Base-by-base conservation (phyloP, 2,113 vertebrate genomes). In the Oreotragus oreotragus region DNA sequence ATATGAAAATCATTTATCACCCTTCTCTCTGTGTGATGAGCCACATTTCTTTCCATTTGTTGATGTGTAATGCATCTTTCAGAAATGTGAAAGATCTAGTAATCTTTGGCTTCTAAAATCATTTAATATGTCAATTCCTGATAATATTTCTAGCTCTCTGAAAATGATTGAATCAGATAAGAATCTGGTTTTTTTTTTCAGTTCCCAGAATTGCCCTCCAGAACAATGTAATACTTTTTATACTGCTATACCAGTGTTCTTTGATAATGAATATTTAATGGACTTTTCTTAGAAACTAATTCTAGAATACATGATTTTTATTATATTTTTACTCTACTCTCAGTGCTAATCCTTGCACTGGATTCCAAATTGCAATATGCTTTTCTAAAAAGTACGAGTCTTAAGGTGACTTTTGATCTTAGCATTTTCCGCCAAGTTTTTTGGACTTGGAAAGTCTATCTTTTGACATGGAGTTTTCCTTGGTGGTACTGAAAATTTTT, bases 391-490 rank as follows among this genome's bases (percentile, higher is more conserved):
- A 90, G 21, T 76, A 91, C 21, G 43, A 88, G 6, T 96, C n/a
- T 93, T 96, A 79, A 23, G 33, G 9, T 95, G 53, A 95, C 43
- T 96, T 91, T 93, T 15, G 17, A 62, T 83, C 51, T 77, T 90
- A 89, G n/a, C 27, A 70, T 92, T 89, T 88, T 70, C 51, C 62
- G 10, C 21, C 17, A 86, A 33, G 9, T 16, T 62, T 89, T 96
- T 92, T 80, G 28, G 4, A 91, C 91, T 62, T 90, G 62, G 62
- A 96, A 94, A 73, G 15, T 53, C 84, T 86, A 81, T 90, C 36
- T 94, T 96, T 94, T 88, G 23, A 95, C 14, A 60, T 90, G 92
- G 53, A 93, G 6, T 97, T 70, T 96, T 96, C 36, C 76, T 96
- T 94, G 70, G 30, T 96, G 49, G 51, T 10, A 85, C 86, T 94